Base-by-base conservation (phyloP, 2,797 vertebrate genomes). In the Ctenopoma multispine region DNA sequence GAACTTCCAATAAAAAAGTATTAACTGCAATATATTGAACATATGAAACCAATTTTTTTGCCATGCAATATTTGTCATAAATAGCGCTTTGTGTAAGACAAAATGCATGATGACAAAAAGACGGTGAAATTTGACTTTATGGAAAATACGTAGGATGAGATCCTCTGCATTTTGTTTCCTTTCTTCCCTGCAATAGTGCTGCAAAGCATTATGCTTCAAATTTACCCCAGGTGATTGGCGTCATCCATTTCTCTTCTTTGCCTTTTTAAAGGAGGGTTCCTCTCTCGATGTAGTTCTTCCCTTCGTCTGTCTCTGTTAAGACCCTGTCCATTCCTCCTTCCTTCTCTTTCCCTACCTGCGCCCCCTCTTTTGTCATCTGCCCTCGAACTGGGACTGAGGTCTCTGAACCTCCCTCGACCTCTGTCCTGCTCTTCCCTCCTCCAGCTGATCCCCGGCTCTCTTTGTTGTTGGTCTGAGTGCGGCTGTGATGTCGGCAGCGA, bases 221-320 rank as follows among this genome's bases (percentile, higher is more conserved):
- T 90, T 93, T 93, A 92, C 91, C 89, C 85, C 46, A 31, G 67
- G 44, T 80, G 80, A 71, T 49, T 4, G 41, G 15, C 12, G 76
- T 70, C 85, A 62, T 88, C 90, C 86, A 64, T 78, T 75, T 91
- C 79, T 68, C 85, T 90, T 77, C 85, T 84, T 56, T 90, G 89
- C 69, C 86, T 92, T 80, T 92, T 93, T 56, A 86, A 80, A 54
- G 68, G 34, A 5, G 68, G 75, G 67, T 61, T 90, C 75, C 86
- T 90, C 49, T 92, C 87, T 12, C 83, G 84, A 31, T 80, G 85
- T n/a, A 63, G 65, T 9, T 88, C 72, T 13, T 88, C 85, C 53
- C 76, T 85, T 48, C 31, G 80, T 29, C 80, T 50, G 51, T 72
- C 80, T 83, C 56, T 71, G 38, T 63, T 43, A 7, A 57, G 60